These are phyloP conservation scores for Chaetogeoica ovagalla DNA, from an alignment of 2,888 invertebrate species.

Conservation along the genomic window DNA sequence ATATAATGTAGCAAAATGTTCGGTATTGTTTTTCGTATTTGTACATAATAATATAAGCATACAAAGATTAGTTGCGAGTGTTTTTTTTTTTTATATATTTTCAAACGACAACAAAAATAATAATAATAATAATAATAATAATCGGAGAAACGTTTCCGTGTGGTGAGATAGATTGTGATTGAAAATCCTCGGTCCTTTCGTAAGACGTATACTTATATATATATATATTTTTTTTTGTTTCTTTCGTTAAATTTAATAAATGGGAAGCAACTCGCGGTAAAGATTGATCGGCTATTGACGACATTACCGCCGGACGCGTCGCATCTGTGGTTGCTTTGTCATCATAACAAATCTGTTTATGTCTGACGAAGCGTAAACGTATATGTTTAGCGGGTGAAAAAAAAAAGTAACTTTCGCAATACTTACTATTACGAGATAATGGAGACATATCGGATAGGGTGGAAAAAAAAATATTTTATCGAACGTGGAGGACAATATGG, in stretches of 20 bases:
- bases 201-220: background rate
- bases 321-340: constrained; percentile 30
- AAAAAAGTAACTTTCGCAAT: constrained; percentile 15
- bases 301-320: constrained; percentile 11
- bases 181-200: background rate
- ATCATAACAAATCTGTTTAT: constrained; percentile 26
- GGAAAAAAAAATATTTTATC: background rate
- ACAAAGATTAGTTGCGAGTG: no score
- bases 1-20: no score
- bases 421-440: background rate
- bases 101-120: no score
- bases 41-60: no score
- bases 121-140: no score
- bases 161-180: constrained; percentile 21
- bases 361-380: background rate
- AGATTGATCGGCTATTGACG: constrained; percentile 46
- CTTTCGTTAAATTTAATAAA: background rate
- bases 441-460: constrained; percentile 6
- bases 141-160: background rate
- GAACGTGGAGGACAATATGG: no score
- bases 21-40: no score
- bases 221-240: background rate
- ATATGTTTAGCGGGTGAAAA: no score
- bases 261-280: background rate
- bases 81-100: no score